These are phyloP conservation scores for Physocephala rufipes DNA, from an alignment of 2,888 invertebrate species.

Conservation along the genomic window DNA sequence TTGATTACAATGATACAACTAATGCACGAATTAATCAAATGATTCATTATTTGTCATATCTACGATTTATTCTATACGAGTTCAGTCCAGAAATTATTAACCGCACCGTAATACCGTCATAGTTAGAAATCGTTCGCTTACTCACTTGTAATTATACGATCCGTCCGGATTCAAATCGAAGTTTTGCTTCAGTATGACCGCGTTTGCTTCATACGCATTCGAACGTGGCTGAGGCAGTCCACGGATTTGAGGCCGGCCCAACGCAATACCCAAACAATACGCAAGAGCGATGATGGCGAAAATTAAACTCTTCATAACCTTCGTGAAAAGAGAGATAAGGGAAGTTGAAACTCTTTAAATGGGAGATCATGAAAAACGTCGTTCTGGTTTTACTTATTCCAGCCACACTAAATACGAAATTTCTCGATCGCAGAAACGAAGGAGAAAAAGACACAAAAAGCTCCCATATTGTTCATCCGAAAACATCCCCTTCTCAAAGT, in stretches of 20 bases:
- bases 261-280: constrained; percentile 57
- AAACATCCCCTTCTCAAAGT: too few species aligned
- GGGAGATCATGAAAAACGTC: background rate
- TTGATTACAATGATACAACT: too few species aligned
- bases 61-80: too few species aligned
- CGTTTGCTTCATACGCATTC: constrained; percentile 62
- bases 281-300: constrained; percentile 53
- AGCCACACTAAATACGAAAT: background rate
- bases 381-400: background rate
- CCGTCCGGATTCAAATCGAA: constrained; percentile 68
- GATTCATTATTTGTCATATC: too few species aligned
- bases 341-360: background rate
- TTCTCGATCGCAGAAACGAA: background rate
- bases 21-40: too few species aligned
- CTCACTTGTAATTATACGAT: constrained; percentile 68
- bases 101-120: too few species aligned
- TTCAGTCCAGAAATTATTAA: too few species aligned
- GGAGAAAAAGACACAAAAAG: background rate
- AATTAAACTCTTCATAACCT: constrained; percentile 62
- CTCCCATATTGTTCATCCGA: too few species aligned
- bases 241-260: constrained; percentile 60
- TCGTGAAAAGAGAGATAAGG: constrained; percentile 41
- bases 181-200: constrained; percentile 67
- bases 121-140: constrained; percentile 34
- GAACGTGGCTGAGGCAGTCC: constrained; percentile 53